Evolutionary conservation across 1,140 invertebrate genomes (phyloP), one percentile per base, ranked within the genome.

Genomic region (Plectrocnemia conspersa): DNA sequence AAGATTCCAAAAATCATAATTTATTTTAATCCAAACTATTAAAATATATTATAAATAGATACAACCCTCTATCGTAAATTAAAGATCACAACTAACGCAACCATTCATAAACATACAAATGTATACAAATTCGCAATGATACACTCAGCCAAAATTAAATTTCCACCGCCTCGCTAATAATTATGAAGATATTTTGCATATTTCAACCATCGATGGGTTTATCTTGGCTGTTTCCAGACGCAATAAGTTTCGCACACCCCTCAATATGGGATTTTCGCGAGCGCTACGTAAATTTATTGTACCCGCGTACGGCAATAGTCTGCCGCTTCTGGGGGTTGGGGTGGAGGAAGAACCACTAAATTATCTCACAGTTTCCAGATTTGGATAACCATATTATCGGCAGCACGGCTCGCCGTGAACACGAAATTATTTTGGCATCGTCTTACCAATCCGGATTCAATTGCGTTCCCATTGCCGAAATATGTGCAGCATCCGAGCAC

Each of bases 361-460:
- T 60, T 53, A 60, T 60, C 46, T 48, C 41, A 40, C 29, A 52
- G 52, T 59, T 59, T 48, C 48, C 54, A 56, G 57, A 55, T 55
- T 59, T 49, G 57, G 52, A 52, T 54, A 55, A 42, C 35, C 41
- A 36, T 49, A 60, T 60, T 56, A 60, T 60, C 54, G 54, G 49
- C 45, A 16, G 32, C n/a, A 15, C 13, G 22, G 38, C 19, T 38
- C n/a, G 48, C 56, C 29, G 46, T n/a, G 36, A 25, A 33, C 19
- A 24, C 35, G 48, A 50, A 49, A 59, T 59, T 59, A 59, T 59
- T 59, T 59, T 59, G 58, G 58, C 58, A 59, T 42, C 52, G 42
- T 52, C 52, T 50, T 55, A 29, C 47, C 52, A 44, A 59, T 54
- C 44, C 40, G 52, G 45, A 49, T 59, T 59, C 56, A 49, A 59